These are phyloP conservation scores for Cyanoramphus novaezelandiae DNA, from an alignment of 2,113 vertebrate genomes.

Conservation along the genomic window DNA sequence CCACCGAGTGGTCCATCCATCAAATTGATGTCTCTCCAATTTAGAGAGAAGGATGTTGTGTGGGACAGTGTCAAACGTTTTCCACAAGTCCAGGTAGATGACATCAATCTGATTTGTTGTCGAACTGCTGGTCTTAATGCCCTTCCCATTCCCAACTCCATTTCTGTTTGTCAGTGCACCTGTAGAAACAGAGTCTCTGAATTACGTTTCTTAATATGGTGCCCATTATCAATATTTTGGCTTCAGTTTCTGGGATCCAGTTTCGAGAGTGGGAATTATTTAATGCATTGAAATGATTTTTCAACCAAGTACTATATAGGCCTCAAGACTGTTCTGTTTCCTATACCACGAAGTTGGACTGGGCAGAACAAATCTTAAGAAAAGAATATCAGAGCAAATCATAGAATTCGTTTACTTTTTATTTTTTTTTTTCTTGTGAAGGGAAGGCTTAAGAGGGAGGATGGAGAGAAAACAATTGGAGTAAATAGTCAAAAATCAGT, in stretches of 20 bases:
- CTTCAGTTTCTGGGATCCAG: background rate
- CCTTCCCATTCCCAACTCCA: background rate
- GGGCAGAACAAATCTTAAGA: background rate
- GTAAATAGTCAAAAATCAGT: conserved; percentile 16
- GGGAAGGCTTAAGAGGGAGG: background rate
- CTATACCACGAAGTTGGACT: background rate
- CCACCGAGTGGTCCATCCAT: too few species aligned
- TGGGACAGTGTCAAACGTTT: too few species aligned
- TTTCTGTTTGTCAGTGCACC: background rate
- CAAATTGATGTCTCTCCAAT: too few species aligned
- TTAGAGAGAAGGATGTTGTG: too few species aligned
- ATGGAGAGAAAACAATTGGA: background rate
- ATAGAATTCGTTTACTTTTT: background rate
- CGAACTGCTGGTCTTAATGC: background rate
- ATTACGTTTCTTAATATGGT: background rate
- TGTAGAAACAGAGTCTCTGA: background rate
- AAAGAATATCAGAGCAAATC: background rate
- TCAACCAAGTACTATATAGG: background rate
- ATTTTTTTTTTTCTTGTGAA: background rate
- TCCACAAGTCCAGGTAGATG: too few species aligned
- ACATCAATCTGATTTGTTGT: background rate
- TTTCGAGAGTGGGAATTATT: background rate
- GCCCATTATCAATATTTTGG: background rate
- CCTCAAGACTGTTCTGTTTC: background rate
- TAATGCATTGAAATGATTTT: background rate